These are phyloP conservation scores for Branchipolynoe longqiensis DNA, from an alignment of 2,888 invertebrate species.

Conservation along the genomic window DNA sequence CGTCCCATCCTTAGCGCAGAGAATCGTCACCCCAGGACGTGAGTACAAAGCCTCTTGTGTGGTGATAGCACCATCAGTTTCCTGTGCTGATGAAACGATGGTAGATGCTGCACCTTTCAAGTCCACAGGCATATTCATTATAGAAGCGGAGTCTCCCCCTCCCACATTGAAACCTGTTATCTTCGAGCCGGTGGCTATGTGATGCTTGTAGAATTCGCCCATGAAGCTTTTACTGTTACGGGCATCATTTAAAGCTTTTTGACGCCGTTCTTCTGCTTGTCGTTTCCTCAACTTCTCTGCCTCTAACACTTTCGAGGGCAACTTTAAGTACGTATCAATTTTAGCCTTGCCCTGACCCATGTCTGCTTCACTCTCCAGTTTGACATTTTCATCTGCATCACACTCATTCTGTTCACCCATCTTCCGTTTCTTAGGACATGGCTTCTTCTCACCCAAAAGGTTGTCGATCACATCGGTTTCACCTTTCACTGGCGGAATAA, in stretches of 20 bases:
- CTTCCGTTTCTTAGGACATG: neutral
- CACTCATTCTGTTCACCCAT: neutral
- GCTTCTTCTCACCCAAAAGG: slow-evolving; percentile 17
- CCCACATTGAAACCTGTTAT: slow-evolving; percentile 16
- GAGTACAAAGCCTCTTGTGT: neutral
- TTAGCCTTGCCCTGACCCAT: neutral
- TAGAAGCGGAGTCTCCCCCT: slow-evolving; percentile 28
- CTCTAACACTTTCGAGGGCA: neutral
- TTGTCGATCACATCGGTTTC: neutral
- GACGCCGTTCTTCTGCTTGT: neutral
- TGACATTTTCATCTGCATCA: neutral
- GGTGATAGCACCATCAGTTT: neutral
- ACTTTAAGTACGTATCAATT: slow-evolving; percentile 41
- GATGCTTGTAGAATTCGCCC: slow-evolving; percentile 48
- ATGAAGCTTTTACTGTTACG: slow-evolving; percentile 19
- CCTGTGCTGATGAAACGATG: neutral
- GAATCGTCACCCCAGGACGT: neutral
- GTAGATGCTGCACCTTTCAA: neutral
- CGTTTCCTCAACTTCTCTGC: neutral
- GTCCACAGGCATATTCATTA: neutral
- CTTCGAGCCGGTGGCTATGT: neutral
- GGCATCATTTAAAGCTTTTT: no score
- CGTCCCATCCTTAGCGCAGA: neutral
- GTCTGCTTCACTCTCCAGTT: neutral
- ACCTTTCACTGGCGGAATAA: slow-evolving; percentile 42